Conservation (phyloP, 2,113 vertebrate species). For the Calidris pugnax region DNA sequence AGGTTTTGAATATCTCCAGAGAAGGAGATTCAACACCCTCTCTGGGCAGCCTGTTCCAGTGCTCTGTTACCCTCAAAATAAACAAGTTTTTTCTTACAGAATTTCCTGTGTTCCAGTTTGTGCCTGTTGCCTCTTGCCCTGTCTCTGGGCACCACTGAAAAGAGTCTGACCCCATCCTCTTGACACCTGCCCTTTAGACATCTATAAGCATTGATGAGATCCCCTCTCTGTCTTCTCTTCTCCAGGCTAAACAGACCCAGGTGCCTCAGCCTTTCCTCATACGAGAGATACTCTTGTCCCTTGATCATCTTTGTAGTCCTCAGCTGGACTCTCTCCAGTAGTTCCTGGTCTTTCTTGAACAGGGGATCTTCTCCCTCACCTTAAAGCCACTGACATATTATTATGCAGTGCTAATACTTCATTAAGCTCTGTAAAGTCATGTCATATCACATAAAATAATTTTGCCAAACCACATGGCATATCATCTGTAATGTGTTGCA, state of each 20-base stretch:
- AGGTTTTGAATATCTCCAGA: background rate
- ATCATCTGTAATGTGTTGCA: background rate
- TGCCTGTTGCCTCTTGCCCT: background rate
- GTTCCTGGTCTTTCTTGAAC: background rate
- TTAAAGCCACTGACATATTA: background rate
- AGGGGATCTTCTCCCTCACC: background rate
- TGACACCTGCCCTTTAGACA: background rate
- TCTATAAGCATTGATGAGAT: background rate
- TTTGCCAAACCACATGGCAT: background rate
- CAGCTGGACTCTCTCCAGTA: background rate
- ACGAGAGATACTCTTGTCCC: background rate
- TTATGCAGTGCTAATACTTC: background rate
- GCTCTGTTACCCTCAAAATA: background rate
- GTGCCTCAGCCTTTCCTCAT: background rate
- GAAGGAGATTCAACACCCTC: background rate
- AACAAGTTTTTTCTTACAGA: background rate
- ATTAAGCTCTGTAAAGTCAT: conserved; percentile 22
- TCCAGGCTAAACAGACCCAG: background rate
- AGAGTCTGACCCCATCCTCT: background rate
- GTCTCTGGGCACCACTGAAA: background rate
- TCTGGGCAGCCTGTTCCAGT: background rate
- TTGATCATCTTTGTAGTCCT: background rate
- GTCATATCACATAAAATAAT: background rate
- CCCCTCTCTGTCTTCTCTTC: background rate
- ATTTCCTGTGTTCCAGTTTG: background rate